Conservation (phyloP, 2,113 vertebrate species). For the Chaetops frenatus region DNA sequence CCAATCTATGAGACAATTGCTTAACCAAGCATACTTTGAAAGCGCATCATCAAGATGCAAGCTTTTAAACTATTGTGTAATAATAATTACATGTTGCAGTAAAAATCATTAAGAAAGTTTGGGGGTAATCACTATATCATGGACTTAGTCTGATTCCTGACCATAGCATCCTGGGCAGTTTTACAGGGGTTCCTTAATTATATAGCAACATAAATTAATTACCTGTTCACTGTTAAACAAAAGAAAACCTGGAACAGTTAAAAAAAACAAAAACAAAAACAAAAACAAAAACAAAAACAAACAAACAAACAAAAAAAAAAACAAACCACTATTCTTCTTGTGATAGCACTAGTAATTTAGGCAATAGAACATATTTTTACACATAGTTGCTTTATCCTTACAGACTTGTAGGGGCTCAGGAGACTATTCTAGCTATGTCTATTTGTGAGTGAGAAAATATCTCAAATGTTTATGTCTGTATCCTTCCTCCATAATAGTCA, state of each 20-base stretch:
- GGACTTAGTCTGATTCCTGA: not conserved
- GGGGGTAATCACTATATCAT: not conserved
- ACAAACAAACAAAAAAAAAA: too few relatives aligned
- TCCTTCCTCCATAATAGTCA: not conserved
- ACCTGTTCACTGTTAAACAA: not conserved
- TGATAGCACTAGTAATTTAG: not conserved
- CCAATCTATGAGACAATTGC: constrained; percentile 11
- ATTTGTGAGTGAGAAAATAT: not conserved
- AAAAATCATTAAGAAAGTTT: constrained; percentile 49
- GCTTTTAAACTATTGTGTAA: constrained; percentile 24
- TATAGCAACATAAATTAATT: not conserved
- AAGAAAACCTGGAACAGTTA: not conserved
- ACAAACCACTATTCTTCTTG: too few relatives aligned
- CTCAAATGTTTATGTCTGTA: not conserved
- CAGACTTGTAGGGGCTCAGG: not conserved
- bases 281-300: not conserved
- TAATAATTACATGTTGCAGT: constrained; percentile 38
- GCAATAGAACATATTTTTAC: not conserved
- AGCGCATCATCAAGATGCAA: constrained; percentile 14
- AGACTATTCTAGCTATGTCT: not conserved
- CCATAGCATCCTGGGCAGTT: not conserved
- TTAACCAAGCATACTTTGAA: constrained; percentile 10
- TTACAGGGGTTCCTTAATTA: not conserved
- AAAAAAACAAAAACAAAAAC: not conserved
- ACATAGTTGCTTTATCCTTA: not conserved